These are phyloP conservation scores for Hirtodrosophila alboralis DNA, from an alignment of 2,888 invertebrate species.

Conservation along the genomic window DNA sequence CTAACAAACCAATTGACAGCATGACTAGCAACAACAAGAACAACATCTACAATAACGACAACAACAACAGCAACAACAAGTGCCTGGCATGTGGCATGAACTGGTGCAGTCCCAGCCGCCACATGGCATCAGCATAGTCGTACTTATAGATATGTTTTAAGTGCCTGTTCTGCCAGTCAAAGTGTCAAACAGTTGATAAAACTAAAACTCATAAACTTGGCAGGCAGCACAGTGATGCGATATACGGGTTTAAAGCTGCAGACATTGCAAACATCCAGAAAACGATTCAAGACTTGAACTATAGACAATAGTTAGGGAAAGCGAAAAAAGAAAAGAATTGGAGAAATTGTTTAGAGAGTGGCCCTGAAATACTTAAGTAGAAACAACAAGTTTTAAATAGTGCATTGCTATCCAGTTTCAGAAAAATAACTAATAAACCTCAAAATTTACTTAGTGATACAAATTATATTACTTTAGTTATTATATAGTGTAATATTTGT, in stretches of 20 bases:
- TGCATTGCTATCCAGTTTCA: too few species aligned
- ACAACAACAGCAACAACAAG: slow-evolving; percentile 27
- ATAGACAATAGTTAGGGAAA: too few species aligned
- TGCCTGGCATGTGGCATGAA: slow-evolving; percentile 54
- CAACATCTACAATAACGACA: slow-evolving; percentile 15
- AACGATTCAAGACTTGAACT: slow-evolving; percentile 13
- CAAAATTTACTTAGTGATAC: too few species aligned
- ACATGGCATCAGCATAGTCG: slow-evolving; percentile 49
- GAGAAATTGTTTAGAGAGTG: slow-evolving; percentile 27
- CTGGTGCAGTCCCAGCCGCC: slow-evolving; percentile 34
- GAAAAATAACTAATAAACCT: too few species aligned
- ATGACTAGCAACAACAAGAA: slow-evolving; percentile 39
- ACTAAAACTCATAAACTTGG: slow-evolving; percentile 52
- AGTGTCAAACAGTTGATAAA: slow-evolving; percentile 72
- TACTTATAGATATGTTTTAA: slow-evolving; percentile 66
- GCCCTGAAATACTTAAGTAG: slow-evolving; percentile 18
- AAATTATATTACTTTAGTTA: too few species aligned
- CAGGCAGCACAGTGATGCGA: slow-evolving; percentile 14
- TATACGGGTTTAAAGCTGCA: slow-evolving; percentile 12
- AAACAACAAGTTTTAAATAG: not conserved
- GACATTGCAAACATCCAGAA: slow-evolving; percentile 36
- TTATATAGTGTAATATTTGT: too few species aligned
- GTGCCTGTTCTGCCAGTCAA: slow-evolving; percentile 65
- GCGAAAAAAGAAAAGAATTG: not conserved
- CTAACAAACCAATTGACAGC: slow-evolving; percentile 74